Evolutionary conservation across 2,888 invertebrate genomes (phyloP), one percentile per base, ranked within the genome.

Genomic region (Tachina grossa): DNA sequence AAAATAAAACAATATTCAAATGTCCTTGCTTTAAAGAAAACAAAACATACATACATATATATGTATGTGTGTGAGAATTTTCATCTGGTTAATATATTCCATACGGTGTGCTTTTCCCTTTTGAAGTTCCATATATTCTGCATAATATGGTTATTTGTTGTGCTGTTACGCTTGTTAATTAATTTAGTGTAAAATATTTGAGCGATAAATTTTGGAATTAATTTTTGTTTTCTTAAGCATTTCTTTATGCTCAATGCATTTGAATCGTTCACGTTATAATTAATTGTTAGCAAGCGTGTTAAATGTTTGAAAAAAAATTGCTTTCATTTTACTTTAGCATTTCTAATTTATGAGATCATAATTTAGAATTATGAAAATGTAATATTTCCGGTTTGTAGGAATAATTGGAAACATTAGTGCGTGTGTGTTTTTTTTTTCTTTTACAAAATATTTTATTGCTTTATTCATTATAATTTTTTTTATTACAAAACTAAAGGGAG

Each of bases 141-240:
- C 11, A 41, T 57, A 63, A 65, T 19, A 59, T 55, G 47, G 14
- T 71, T 57, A 71, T 84, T 78, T 69, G 68, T 82, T 83, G 88
- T 83, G 88, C 89, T 75, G 79, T 69, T 79, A 76, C 61, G 75
- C 74, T 79, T 83, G 88, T 89, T 90, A 91, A 90, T 89, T 90
- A 91, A 90, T 91, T 91, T 89, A 88, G 90, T 90, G 90, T 91
- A 89, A 90, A 90, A 89, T 90, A 89, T 89, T 59, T 88, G 88
- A 83, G 84, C 87, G 87, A 75, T 83, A 85, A 75, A 76, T 71
- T 75, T 75, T 3, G 74, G 63, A 53, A 75, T 85, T 85, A 79
- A 41, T 59, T 55, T 78, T 63, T 45, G 13, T 65, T 8, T 76
- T 74, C 53, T 55, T 49, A 66, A 13, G 31, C 71, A 55, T 75